Percentiles rank a stretch among this genome's conserved stretches.
Conservation (phyloP, 1,140 invertebrate genomes). For the Coenobita brevimanus region DNA sequence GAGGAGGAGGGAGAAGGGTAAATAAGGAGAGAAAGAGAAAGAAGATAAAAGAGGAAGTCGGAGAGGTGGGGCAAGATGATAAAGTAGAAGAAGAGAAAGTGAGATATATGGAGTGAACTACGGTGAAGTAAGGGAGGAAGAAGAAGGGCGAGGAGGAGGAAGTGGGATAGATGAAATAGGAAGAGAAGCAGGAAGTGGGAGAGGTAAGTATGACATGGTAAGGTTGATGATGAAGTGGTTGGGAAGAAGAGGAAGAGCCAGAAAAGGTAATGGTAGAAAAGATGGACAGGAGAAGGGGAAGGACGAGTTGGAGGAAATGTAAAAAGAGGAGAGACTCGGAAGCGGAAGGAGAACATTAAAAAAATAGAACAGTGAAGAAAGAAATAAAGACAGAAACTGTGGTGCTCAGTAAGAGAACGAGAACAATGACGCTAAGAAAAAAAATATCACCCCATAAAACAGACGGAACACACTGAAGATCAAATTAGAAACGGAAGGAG, state of each 20-base stretch:
- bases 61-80: background rate
- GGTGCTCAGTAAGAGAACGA: no score
- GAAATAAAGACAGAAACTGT: background rate
- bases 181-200: background rate
- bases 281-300: background rate
- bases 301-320: background rate
- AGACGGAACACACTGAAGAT: no score
- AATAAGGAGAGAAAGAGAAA: background rate
- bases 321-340: background rate
- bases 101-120: background rate
- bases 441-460: no score
- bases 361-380: background rate
- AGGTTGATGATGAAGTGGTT: background rate
- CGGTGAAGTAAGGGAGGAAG: background rate
- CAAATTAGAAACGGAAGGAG: no score
- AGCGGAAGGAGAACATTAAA: background rate
- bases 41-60: background rate
- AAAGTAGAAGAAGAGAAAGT: background rate
- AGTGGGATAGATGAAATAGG: background rate
- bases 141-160: background rate
- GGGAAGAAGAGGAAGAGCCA: background rate
- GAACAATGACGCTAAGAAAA: no score
- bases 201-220: background rate
- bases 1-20: background rate
- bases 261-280: background rate